These are phyloP conservation scores for Lepidocyrtinus sp. DNA, from an alignment of 2,888 invertebrate genomes.

Conservation along the genomic window DNA sequence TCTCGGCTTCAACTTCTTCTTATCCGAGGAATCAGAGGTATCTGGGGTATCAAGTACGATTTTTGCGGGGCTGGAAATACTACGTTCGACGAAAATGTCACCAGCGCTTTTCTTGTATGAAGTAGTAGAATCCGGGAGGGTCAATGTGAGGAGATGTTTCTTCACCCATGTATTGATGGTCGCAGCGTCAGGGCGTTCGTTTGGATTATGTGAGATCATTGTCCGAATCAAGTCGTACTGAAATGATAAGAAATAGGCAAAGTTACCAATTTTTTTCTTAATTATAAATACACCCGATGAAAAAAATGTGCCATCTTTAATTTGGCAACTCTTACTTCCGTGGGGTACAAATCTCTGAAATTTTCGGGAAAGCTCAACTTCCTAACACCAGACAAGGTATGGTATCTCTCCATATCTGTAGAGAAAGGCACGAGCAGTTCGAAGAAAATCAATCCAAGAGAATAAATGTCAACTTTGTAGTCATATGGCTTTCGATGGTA, in stretches of 20 bases:
- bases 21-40: background rate
- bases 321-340: constrained; percentile 80
- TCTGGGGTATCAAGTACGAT: background rate
- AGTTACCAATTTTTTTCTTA: no score
- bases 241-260: no score
- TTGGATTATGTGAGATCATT: constrained; percentile 85
- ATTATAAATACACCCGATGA: no score
- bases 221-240: constrained; percentile 82
- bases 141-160: constrained; percentile 33
- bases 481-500: constrained; percentile 82
- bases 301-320: no score
- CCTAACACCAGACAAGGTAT: constrained; percentile 79
- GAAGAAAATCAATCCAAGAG: constrained; percentile 93
- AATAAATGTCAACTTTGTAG: constrained; percentile 96
- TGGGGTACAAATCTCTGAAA: constrained; percentile 79
- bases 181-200: constrained; percentile 77
- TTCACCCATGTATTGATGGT: constrained; percentile 66
- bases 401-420: constrained; percentile 91
- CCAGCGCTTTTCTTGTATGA: background rate
- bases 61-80: constrained; percentile 47
- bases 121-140: background rate
- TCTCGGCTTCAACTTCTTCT: constrained; percentile 32
- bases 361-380: constrained; percentile 80
- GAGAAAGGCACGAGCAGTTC: constrained; percentile 91
- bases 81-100: constrained; percentile 28